Evolutionary conservation across 2,797 vertebrate genomes (phyloP).

Genomic region (Paratrypauchen microcephalus): DNA sequence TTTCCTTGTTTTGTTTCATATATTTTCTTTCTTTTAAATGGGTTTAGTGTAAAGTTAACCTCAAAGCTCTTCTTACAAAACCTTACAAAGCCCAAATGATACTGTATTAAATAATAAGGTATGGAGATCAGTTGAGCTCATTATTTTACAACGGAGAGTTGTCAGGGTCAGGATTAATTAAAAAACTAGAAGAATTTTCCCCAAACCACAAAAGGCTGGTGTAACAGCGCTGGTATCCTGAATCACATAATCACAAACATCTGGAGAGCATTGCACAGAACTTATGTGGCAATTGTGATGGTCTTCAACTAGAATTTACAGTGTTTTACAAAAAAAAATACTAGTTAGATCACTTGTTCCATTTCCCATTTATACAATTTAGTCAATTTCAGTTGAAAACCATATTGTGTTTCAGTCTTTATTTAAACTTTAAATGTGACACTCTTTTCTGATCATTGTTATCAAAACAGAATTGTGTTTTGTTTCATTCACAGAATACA

Average conservation of each 20-base stretch:
- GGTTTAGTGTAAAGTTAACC: neutral
- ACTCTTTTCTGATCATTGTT: too few species aligned
- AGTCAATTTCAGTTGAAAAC: too few species aligned
- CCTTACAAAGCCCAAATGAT: constrained; percentile 16
- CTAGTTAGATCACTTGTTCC: too few species aligned
- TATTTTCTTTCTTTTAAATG: constrained; percentile 17
- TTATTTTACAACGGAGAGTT: constrained; percentile 9
- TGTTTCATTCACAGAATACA: too few species aligned
- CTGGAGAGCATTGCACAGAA: neutral
- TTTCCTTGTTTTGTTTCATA: constrained; percentile 20
- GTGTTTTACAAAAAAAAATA: neutral
- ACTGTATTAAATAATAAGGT: constrained; percentile 22
- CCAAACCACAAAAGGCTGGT: neutral
- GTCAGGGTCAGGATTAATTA: constrained; percentile 19
- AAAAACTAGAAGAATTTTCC: constrained; percentile 5
- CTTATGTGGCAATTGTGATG: constrained; percentile 1
- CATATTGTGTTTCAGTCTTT: too few species aligned
- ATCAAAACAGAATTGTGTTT: too few species aligned
- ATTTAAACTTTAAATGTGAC: too few species aligned
- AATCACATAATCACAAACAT: constrained; percentile 3
- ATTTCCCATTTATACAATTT: too few species aligned
- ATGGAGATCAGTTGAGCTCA: constrained; percentile 17
- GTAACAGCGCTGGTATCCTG: neutral
- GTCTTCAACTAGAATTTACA: neutral
- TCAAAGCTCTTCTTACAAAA: constrained; percentile 6